Base-by-base conservation (phyloP, 30 jellyfish, hydroid and myxozoan species). In the Turritopsis rubra region DNA sequence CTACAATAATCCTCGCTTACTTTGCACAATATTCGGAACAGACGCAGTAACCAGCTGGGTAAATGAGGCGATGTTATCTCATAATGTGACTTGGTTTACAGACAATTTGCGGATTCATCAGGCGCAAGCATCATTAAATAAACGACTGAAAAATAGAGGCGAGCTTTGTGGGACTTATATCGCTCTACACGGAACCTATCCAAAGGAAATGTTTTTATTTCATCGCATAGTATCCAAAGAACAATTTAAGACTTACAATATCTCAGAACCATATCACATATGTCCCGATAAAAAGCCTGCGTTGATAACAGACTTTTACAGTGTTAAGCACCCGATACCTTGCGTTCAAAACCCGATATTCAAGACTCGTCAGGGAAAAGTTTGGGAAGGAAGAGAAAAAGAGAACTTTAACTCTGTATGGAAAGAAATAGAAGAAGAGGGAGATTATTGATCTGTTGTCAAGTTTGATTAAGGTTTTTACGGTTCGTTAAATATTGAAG, bases 31-130 rank as follows among this genome's bases (percentile, higher is more conserved):
- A 68, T 89, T 54, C 65, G 96, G 91, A 7, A 91, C 85, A 84
- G 93, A 89, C 65, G 96, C 96, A 7, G 92, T 89, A 29, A 89
- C 96, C 71, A 89, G 85, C 88, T 89, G 96, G 96, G 81, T 89
- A 16, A 84, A 89, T 74, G 76, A 79, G 19, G 66, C 90, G 25
- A 89, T 89, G 96, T 81, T 80, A 52, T 75, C 20, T 83, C 76
- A 81, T 74, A 87, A 89, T 13, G 91, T 89, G 66, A 84, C 91
- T 52, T 89, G 96, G 96, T 89, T 89, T 29, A 89, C 90, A 7
- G 96, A 89, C 52, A 29, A 75, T 8, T 81, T 89, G 18, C 85
- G 85, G 16, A 84, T 78, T 26, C 94, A 89, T 68, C 93, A 89
- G 24, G 89, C 94, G 18, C 96, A 91, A 21, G 96, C 94, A 18